A percentile compares a stretch with the other conserved stretches of the same genome.
Evolutionary conservation across 2,888 invertebrate genomes (phyloP).

Genomic region (Flexamia atlantica): DNA sequence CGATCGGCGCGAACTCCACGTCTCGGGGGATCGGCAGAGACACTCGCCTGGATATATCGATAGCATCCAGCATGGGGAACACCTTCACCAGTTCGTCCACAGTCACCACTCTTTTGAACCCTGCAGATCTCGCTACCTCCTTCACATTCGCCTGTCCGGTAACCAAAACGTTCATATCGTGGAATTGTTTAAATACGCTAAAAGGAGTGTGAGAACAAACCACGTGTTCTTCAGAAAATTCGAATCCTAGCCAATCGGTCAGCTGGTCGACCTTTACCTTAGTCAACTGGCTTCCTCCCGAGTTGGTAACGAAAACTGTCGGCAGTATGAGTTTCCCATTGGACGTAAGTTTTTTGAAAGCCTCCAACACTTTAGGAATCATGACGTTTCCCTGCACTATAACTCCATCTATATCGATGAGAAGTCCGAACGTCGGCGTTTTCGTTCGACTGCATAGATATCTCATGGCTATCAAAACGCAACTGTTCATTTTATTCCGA

Average conservation of each 20-base stretch:
- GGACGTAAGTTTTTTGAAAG: constrained; percentile 77
- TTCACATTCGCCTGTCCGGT: constrained; percentile 78
- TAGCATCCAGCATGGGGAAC: constrained; percentile 80
- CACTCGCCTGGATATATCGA: constrained; percentile 75
- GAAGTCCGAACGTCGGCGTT: constrained; percentile 78
- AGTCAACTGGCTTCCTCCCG: constrained; percentile 78
- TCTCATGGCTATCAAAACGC: background rate
- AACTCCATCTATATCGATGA: constrained; percentile 84
- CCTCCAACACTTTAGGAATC: constrained; percentile 79
- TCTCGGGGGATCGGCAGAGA: constrained; percentile 72
- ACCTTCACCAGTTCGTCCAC: constrained; percentile 78
- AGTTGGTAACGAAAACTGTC: constrained; percentile 82
- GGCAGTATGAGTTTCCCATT: constrained; percentile 79
- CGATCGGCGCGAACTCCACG: constrained; percentile 76
- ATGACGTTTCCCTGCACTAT: constrained; percentile 79
- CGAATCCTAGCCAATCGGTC: constrained; percentile 78
- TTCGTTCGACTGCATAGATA: constrained; percentile 49
- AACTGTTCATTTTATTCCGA: background rate
- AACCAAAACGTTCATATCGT: constrained; percentile 79
- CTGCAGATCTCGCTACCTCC: constrained; percentile 78
- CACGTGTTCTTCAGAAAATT: constrained; percentile 79
- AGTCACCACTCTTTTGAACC: constrained; percentile 79
- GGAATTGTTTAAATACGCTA: constrained; percentile 79
- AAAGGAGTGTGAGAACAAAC: constrained; percentile 82
- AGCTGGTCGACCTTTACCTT: constrained; percentile 79